These are phyloP conservation scores for Euzetes globulus DNA, from an alignment of 2,888 invertebrate genomes.

Conservation along the genomic window DNA sequence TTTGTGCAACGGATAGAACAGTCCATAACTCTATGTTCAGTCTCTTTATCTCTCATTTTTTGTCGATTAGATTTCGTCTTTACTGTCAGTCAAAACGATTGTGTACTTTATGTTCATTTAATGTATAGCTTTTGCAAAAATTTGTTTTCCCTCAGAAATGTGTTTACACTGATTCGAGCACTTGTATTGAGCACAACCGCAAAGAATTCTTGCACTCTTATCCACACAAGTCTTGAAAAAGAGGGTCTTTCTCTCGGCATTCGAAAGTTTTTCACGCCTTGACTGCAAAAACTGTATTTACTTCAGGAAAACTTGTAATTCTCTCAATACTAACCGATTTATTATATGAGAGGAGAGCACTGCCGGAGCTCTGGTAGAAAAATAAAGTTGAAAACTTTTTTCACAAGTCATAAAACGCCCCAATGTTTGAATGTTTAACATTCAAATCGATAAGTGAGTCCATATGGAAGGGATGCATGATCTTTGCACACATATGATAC, in stretches of 20 bases:
- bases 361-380: neutral
- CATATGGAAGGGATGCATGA: neutral
- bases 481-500: neutral
- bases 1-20: no score
- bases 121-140: constrained; percentile 22
- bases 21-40: no score
- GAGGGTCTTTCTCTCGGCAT: neutral
- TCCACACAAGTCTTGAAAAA: neutral
- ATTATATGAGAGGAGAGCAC: neutral
- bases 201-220: neutral
- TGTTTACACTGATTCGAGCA: constrained; percentile 17
- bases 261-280: constrained; percentile 21
- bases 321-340: neutral
- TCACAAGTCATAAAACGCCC: constrained; percentile 15
- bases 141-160: constrained; percentile 11
- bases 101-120: constrained; percentile 25
- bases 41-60: neutral
- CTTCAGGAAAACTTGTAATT: neutral
- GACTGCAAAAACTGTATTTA: neutral
- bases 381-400: neutral
- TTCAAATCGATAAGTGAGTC: constrained; percentile 15
- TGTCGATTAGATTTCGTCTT: constrained; percentile 6
- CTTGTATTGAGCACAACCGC: constrained; percentile 14
- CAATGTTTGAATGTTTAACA: neutral
- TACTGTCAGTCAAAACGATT: constrained; percentile 21